Conservation (phyloP, 2,113 vertebrate species). For the Pongo pygmaeus region DNA sequence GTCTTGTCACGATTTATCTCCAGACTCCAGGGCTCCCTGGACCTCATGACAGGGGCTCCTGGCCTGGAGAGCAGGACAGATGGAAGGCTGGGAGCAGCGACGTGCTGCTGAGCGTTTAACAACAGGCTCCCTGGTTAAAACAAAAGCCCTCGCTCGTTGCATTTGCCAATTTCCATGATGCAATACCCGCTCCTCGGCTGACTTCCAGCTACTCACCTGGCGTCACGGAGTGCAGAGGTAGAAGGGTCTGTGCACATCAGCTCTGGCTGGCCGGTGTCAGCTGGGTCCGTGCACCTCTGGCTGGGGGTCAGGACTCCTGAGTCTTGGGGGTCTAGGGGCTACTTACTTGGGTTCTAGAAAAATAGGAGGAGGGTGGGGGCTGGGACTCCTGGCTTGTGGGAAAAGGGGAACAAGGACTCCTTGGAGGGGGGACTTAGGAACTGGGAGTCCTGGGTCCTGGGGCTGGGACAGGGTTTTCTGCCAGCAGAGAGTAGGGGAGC, state of each 20-base stretch:
- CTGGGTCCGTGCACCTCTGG: neutral
- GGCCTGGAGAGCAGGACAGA: neutral
- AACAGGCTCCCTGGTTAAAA: neutral
- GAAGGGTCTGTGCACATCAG: neutral
- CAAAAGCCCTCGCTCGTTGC: neutral
- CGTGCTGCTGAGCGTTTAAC: neutral
- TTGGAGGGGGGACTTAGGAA: neutral
- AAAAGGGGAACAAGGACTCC: neutral
- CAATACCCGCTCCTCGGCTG: neutral
- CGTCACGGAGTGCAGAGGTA: neutral
- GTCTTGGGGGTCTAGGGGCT: neutral
- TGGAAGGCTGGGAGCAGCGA: neutral
- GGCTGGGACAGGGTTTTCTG: neutral
- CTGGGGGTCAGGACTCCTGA: neutral
- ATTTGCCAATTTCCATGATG: neutral
- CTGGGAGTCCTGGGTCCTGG: neutral
- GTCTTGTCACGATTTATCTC: neutral
- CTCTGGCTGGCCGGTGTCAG: neutral
- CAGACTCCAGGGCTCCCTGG: neutral
- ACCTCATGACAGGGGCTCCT: neutral
- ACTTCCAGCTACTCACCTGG: neutral
- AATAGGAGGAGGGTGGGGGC: neutral
- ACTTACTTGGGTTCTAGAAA: neutral
- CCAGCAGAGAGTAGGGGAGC: neutral
- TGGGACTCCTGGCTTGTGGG: neutral